Base-by-base conservation (phyloP, 2,888 invertebrate genomes). In the Strigamia crassipes region DNA sequence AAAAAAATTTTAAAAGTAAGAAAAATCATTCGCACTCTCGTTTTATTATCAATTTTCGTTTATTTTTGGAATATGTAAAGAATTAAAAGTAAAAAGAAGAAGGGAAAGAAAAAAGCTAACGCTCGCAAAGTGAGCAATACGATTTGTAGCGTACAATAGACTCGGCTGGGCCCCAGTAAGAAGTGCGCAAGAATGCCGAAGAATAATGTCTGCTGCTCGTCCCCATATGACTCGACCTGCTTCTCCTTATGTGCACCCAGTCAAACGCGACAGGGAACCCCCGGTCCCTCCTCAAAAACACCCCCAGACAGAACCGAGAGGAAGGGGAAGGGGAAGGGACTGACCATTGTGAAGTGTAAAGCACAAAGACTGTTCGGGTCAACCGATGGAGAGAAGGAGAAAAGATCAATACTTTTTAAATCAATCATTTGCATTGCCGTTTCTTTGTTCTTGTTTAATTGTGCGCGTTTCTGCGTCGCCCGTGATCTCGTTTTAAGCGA, bases 381-480 rank as follows among this genome's bases (percentile, higher is more conserved):
- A 66, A 66, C 51, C 61, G 61, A 66, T 66, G 61, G 61, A 66
- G 61, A 66, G 61, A 66, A 66, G 23, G 61, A 66, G 61, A 66
- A 66, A 66, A 66, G 61, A 66, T 66, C 61, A 66, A 66, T 66
- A 66, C 61, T 66, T 66, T 66, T 66, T 66, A 66, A 66, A 66
- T 66, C 61, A 66, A 66, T 66, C 61, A 66, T 66, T 66, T 66
- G 61, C 61, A 66, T 21, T 66, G 61, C 61, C 61, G 61, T 18
- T 66, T 66, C 61, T 66, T 66, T 66, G 61, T 66, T 66, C 61
- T 66, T 66, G 61, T 66, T 66, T 66, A 66, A 66, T 66, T 66
- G 18, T 21, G 18, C 21, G 21, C 61, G 18, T n/a, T 21, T 66
- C 6, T 66, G 61, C 61, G 1, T 18, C 23, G 10, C 8, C 21